These are phyloP conservation scores for Stictocephala bisonia DNA, from an alignment of 2,888 invertebrate genomes.

Conservation along the genomic window DNA sequence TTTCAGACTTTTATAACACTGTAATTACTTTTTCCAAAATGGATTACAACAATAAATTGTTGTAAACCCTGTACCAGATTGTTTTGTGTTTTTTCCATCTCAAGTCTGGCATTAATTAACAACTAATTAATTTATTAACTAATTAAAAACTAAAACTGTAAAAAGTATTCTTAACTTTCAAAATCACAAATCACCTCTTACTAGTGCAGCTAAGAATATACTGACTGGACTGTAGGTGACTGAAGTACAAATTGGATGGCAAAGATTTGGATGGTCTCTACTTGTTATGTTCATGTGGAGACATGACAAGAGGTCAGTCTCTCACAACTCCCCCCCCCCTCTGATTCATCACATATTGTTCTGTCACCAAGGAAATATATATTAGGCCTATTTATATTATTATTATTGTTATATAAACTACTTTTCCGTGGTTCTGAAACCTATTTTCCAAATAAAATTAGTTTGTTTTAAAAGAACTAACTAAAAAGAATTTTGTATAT, in stretches of 20 bases:
- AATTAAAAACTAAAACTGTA: conserved; percentile 26
- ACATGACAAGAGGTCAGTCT: conserved; percentile 5
- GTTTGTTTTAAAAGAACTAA: neutral
- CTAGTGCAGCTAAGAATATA: neutral
- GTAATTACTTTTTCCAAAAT: conserved; percentile 18
- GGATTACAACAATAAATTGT: conserved; percentile 31
- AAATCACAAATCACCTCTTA: neutral
- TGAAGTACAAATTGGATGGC: neutral
- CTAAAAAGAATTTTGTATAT: neutral
- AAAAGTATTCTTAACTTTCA: neutral
- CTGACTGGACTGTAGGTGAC: conserved; percentile 8
- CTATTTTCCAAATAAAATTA: conserved; percentile 5
- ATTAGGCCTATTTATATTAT: too few species aligned
- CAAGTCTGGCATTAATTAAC: neutral
- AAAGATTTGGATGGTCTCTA: neutral
- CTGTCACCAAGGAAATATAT: too few species aligned
- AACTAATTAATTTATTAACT: neutral
- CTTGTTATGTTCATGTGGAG: conserved; percentile 21
- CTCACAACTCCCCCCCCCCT: neutral
- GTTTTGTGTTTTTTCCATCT: conserved; percentile 20
- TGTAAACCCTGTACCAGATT: conserved; percentile 1
- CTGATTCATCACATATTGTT: neutral
- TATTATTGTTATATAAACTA: neutral
- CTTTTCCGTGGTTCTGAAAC: neutral
- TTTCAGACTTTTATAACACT: conserved; percentile 31